Evolutionary conservation across 1,140 invertebrate genomes (phyloP), one percentile per base, ranked within the genome.

Genomic region (Lethrus apterus): DNA sequence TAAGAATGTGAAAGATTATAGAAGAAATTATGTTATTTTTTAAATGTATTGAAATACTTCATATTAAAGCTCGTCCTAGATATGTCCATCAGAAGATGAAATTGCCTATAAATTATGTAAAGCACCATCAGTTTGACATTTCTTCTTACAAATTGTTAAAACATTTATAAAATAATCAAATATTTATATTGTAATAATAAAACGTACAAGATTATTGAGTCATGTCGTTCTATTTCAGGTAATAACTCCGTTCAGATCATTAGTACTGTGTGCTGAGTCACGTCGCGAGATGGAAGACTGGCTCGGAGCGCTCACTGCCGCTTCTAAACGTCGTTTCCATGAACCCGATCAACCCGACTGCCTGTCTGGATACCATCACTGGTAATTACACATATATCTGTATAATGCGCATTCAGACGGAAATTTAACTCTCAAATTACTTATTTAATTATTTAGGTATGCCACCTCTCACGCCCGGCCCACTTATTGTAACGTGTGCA

Each of bases 401-500:
- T n/a, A n/a, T n/a, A n/a, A n/a, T n/a, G n/a, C n/a, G n/a, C n/a
- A n/a, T n/a, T n/a, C n/a, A n/a, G n/a, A n/a, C n/a, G n/a, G n/a
- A n/a, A n/a, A n/a, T 10, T 2, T 2, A 10, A 10, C 2, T 33
- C 8, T 33, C 2, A 1, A 33, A 2, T 7, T 15, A 33, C 13
- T 10, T 14, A 33, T 2, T 34, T 40, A 23, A 19, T 13, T 38
- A 53, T 52, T 4, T 55, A 76, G 73, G 72, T 89, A 92, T 61
- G 82, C 89, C 11, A 91, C 91, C 34, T 93, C 85, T 20, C 91
- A 96, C 71, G 91, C 92, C 0, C 76, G 91, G 43, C 94, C 93
- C 34, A 95, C 91, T 0, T 97, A 94, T 66, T 97, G 93, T 70
- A 98, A 97, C 69, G 88, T 96, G 20, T 98, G 94, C 65, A 73